Conservation (phyloP, 2,797 vertebrate species). For the Enteromius treurensis region DNA sequence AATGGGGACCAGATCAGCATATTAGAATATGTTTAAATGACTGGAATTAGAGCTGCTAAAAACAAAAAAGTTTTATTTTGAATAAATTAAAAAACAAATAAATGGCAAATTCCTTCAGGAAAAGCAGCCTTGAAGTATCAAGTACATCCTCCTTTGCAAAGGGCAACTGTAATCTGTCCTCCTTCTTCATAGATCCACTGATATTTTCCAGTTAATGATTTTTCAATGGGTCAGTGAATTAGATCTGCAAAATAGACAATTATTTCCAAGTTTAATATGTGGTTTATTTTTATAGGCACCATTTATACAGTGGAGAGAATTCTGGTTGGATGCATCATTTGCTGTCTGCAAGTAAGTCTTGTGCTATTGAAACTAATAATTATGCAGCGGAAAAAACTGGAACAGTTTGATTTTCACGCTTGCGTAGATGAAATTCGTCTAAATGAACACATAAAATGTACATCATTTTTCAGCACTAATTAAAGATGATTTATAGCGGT, state of each 20-base stretch:
- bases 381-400: neutral
- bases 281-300: neutral
- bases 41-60: neutral
- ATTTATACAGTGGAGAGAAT: neutral
- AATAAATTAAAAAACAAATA: neutral
- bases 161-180: neutral
- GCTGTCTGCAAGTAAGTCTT: neutral
- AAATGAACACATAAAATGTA: conserved; percentile 21
- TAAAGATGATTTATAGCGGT: conserved; percentile 19
- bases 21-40: neutral
- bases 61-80: neutral
- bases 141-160: neutral
- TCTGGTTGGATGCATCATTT: neutral
- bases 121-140: neutral
- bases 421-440: conserved; percentile 9
- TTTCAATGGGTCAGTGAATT: neutral
- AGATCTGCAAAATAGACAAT: neutral
- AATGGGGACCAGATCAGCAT: neutral
- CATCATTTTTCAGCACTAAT: conserved; percentile 31
- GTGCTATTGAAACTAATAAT: neutral
- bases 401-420: neutral
- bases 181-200: conserved; percentile 3
- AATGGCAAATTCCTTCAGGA: neutral
- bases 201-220: conserved; percentile 4
- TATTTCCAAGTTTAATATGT: neutral